phyloP scores from a whole-genome alignment of 2,797 vertebrate species.

The Margarornis squamiger region DNA sequence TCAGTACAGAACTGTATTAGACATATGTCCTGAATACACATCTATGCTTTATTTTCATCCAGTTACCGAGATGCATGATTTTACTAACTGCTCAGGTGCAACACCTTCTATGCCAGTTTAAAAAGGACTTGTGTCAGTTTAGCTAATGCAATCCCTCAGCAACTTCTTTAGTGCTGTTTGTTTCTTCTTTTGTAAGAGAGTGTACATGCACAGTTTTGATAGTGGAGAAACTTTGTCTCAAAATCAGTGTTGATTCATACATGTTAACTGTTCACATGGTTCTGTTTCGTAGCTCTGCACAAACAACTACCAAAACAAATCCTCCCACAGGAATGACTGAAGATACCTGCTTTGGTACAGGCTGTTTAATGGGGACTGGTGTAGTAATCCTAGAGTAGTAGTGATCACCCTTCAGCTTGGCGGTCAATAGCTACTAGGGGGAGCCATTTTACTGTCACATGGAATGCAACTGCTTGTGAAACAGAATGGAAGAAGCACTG shows the following conservation, averaged over 20 bases:
- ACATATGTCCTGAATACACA: background rate
- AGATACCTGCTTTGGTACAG: background rate
- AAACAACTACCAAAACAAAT: background rate
- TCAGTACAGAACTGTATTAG: background rate
- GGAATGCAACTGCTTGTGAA: background rate
- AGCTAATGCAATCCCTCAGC: background rate
- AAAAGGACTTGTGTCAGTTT: background rate
- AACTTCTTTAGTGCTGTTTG: background rate
- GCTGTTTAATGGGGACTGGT: background rate
- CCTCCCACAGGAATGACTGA: background rate
- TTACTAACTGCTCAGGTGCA: background rate
- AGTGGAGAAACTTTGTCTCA: background rate
- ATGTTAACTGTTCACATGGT: rapidly evolving
- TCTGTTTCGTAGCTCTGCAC: background rate
- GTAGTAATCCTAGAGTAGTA: background rate
- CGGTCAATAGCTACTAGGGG: background rate
- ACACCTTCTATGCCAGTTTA: background rate
- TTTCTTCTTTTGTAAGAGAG: background rate
- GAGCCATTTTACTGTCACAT: background rate
- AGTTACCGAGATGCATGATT: background rate
- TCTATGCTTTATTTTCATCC: background rate
- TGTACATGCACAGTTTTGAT: background rate
- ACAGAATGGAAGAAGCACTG: background rate
- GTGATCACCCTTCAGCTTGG: background rate
- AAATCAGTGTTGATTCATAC: background rate